phyloP scores from a whole-genome alignment of 1,140 invertebrate species.

The Ganaspis sp. region DNA sequence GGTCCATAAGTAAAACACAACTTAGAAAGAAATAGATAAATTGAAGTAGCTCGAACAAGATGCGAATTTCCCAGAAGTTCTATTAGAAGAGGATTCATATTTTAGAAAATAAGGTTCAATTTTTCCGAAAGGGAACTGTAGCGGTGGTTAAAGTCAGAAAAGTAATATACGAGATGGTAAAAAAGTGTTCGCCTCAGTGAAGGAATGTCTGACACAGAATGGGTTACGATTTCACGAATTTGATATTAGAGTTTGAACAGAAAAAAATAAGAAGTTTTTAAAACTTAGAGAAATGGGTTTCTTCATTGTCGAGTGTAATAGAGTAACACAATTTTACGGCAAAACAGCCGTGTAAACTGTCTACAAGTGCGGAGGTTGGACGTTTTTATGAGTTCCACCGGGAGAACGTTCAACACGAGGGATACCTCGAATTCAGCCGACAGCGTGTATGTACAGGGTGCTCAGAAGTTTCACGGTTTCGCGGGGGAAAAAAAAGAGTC shows the following conservation, averaged over 20 bases:
- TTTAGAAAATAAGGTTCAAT: slow-evolving; percentile 27
- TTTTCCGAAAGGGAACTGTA: slow-evolving; percentile 1
- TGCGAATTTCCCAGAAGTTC: not conserved
- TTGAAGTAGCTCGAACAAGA: not conserved
- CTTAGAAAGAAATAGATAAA: too few relatives aligned
- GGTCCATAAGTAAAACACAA: too few relatives aligned
- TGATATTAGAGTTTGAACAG: not conserved
- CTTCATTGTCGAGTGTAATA: slow-evolving; percentile 27
- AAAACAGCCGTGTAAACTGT: slow-evolving; percentile 30
- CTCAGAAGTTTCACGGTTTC: slow-evolving; percentile 26
- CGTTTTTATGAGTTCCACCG: slow-evolving; percentile 27
- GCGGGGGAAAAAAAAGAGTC: not conserved
- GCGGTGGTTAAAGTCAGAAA: slow-evolving; percentile 13
- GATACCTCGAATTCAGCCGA: slow-evolving; percentile 28
- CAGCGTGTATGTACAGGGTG: slow-evolving; percentile 29
- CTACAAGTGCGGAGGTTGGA: slow-evolving; percentile 29
- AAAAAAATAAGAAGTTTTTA: slow-evolving; percentile 19
- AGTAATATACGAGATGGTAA: slow-evolving; percentile 4
- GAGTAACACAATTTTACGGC: slow-evolving; percentile 30
- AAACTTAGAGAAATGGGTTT: slow-evolving; percentile 24
- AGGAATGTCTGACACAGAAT: not conserved
- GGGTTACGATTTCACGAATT: slow-evolving; percentile 6
- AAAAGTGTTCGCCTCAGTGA: not conserved
- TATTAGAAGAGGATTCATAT: slow-evolving; percentile 22
- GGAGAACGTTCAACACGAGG: slow-evolving; percentile 26